These are phyloP conservation scores for Tonatia bakeri DNA, from an alignment of 2,113 vertebrate species.

Conservation along the genomic window DNA sequence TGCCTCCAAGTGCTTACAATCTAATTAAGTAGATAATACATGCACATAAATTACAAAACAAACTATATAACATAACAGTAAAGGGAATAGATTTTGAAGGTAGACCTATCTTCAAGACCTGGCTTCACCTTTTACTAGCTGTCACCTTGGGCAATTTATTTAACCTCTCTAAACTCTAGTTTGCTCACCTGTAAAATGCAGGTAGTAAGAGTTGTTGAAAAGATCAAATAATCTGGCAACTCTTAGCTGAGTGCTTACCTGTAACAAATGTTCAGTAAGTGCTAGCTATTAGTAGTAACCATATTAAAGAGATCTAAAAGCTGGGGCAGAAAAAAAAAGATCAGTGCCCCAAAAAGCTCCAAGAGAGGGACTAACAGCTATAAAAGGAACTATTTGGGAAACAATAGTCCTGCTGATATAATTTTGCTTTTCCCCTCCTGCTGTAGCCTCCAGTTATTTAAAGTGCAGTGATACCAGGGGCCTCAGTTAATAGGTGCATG, in stretches of 20 bases:
- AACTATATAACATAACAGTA: not conserved
- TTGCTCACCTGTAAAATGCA: not conserved
- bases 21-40: not conserved
- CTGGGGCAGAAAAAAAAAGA: not conserved
- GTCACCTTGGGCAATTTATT: not conserved
- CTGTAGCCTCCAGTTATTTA: slow-evolving; percentile 22
- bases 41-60: slow-evolving; percentile 23
- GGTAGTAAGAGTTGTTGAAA: not conserved
- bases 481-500: not conserved
- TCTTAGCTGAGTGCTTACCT: slow-evolving; percentile 9
- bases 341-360: not conserved
- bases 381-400: not conserved
- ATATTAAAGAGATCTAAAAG: not conserved
- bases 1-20: not conserved
- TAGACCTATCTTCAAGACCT: not conserved
- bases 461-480: slow-evolving; percentile 32
- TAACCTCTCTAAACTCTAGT: not conserved
- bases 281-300: not conserved
- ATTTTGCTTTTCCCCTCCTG: not conserved
- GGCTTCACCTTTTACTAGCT: not conserved
- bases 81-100: not conserved
- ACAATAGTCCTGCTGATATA: not conserved
- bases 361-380: not conserved
- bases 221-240: not conserved
- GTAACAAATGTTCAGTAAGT: not conserved